These are phyloP conservation scores for Chloropsis cyanopogon DNA, from an alignment of 2,113 vertebrate species.

Conservation along the genomic window DNA sequence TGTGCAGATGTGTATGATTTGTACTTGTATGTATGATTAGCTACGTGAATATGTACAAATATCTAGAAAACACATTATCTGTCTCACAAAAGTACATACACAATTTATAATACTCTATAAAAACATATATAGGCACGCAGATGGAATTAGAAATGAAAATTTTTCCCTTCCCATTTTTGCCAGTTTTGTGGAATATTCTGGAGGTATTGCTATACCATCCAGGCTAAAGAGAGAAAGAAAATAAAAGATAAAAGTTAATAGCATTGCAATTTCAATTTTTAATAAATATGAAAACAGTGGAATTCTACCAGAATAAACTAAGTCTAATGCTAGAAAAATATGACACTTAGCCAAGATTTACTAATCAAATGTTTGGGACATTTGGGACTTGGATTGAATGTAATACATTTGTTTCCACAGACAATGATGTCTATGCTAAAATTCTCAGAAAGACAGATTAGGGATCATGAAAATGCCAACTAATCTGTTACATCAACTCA, in stretches of 20 bases:
- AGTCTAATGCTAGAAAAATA: background rate
- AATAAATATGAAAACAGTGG: background rate
- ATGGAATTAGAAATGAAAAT: background rate
- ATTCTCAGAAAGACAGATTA: background rate
- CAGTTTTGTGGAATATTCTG: background rate
- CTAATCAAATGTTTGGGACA: background rate
- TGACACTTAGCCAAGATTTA: background rate
- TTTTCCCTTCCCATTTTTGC: background rate
- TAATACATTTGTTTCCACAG: background rate
- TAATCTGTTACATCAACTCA: background rate
- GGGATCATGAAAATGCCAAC: background rate
- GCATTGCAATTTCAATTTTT: background rate
- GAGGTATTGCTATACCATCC: background rate
- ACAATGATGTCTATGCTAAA: background rate
- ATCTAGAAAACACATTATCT: background rate
- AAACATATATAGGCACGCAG: background rate
- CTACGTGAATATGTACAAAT: background rate
- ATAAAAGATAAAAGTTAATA: background rate
- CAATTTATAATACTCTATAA: background rate
- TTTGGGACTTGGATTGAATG: background rate
- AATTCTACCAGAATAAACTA: background rate
- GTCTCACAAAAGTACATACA: background rate
- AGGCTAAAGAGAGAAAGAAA: background rate
- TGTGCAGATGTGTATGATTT: background rate
- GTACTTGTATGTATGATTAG: background rate